A percentile compares a stretch with the other conserved stretches of the same genome.
These are phyloP conservation scores for Anniella stebbinsi DNA, from an alignment of 2,797 vertebrate genomes.

Conservation along the genomic window DNA sequence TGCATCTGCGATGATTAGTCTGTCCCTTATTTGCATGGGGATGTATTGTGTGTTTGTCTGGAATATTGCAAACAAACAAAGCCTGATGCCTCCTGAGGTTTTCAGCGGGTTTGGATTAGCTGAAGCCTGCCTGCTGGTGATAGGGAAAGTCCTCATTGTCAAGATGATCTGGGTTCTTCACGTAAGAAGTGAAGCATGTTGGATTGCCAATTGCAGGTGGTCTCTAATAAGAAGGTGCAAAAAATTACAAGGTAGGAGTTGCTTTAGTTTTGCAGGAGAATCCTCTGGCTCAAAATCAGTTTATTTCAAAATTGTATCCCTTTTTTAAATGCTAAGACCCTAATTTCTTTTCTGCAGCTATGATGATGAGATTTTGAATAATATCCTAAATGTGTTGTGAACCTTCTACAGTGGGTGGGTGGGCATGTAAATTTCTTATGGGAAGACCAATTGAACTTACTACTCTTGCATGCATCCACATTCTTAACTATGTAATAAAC, in stretches of 20 bases:
- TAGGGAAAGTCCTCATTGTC: slow-evolving; percentile 8
- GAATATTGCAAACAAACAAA: slow-evolving; percentile 30
- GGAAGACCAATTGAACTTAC: slow-evolving; percentile 25
- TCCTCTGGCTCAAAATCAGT: slow-evolving; percentile 27
- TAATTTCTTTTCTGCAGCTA: background rate
- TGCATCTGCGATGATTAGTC: background rate
- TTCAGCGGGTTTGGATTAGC: background rate
- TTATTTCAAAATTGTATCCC: background rate
- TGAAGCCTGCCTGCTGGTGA: background rate
- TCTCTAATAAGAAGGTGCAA: fast-evolving
- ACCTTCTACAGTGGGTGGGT: background rate
- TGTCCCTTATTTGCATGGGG: slow-evolving; percentile 14
- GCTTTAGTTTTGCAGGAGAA: background rate
- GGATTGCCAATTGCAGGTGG: background rate
- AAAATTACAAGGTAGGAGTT: background rate
- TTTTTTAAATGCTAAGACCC: background rate
- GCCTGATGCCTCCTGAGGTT: slow-evolving; percentile 7
- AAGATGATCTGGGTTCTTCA: fast-evolving
- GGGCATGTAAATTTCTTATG: slow-evolving; percentile 25
- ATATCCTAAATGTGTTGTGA: background rate
- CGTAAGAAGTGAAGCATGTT: background rate
- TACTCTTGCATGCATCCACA: background rate
- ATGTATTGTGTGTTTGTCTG: background rate
- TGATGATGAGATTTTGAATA: background rate
- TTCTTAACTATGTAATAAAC: background rate